phyloP scores from a whole-genome alignment of 2,888 invertebrate species.

The Eudemis profundana region DNA sequence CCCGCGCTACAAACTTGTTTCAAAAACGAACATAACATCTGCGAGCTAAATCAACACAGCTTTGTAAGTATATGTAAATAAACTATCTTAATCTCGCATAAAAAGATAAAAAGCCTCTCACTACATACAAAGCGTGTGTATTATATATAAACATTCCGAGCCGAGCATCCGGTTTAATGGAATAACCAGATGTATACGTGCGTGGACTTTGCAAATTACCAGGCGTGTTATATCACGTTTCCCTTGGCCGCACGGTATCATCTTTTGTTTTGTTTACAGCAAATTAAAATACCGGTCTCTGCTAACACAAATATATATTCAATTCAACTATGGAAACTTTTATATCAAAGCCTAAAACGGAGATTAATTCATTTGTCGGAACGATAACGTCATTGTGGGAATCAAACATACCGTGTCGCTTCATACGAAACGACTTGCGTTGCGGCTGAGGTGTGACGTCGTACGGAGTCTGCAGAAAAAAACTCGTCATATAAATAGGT shows the following conservation, averaged over 20 bases:
- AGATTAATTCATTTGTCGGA: constrained; percentile 44
- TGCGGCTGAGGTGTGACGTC: constrained; percentile 62
- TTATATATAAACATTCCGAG: constrained; percentile 55
- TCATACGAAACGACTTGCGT: constrained; percentile 55
- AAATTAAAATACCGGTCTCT: constrained; percentile 19
- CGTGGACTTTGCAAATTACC: constrained; percentile 63
- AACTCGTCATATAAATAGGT: constrained; percentile 78
- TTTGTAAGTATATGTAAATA: constrained; percentile 55
- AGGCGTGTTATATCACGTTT: constrained; percentile 59
- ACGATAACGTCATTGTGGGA: constrained; percentile 68
- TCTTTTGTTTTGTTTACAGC: constrained; percentile 47
- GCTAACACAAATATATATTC: not conserved
- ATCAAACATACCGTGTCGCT: constrained; percentile 58
- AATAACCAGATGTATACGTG: constrained; percentile 73
- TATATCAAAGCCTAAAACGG: constrained; percentile 9
- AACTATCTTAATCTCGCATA: constrained; percentile 55
- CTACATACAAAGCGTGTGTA: constrained; percentile 25
- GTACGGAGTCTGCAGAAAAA: constrained; percentile 63
- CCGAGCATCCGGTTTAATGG: constrained; percentile 72
- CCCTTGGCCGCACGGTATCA: constrained; percentile 44
- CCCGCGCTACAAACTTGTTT: constrained; percentile 48
- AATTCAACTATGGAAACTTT: constrained; percentile 9
- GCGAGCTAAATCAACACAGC: constrained; percentile 42
- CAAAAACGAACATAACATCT: constrained; percentile 42
- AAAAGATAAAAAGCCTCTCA: constrained; percentile 55